These are phyloP conservation scores for Danio jaintianensis DNA, from an alignment of 2,797 vertebrate genomes.

Conservation along the genomic window DNA sequence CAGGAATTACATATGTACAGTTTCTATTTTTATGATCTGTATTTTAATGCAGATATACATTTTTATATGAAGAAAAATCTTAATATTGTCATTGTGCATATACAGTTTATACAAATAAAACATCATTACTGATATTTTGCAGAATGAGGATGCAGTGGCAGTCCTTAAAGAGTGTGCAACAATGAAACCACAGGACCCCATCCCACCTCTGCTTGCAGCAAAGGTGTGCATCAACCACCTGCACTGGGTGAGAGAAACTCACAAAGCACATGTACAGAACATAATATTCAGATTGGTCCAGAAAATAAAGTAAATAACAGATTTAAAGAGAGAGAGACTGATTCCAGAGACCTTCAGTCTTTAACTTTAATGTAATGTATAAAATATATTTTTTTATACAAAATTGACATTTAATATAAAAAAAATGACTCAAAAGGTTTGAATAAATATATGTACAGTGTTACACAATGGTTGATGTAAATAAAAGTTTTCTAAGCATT, in stretches of 20 bases:
- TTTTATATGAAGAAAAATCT: conserved; percentile 73
- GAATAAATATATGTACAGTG: neutral
- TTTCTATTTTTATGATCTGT: no score
- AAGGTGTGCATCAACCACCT: conserved; percentile 95
- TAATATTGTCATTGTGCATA: conserved; percentile 74
- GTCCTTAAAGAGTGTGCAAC: conserved; percentile 91
- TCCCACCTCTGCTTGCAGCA: conserved; percentile 89
- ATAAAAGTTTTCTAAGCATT: neutral
- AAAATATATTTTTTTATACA: neutral
- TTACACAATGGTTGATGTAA: neutral
- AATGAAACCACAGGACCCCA: conserved; percentile 90
- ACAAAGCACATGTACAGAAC: no score
- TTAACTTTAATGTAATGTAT: neutral
- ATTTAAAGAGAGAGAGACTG: no score
- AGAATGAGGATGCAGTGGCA: conserved; percentile 91
- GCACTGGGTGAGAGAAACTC: conserved; percentile 85
- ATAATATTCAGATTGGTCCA: no score
- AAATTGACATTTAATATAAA: no score
- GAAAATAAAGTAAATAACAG: no score
- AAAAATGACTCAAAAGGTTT: neutral
- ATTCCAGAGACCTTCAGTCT: no score
- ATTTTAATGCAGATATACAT: neutral
- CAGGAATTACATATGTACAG: neutral
- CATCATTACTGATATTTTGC: conserved; percentile 47
- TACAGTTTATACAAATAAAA: conserved; percentile 30